Base-by-base conservation (phyloP, 1,140 invertebrate genomes). In the Anoplophora glabripennis region DNA sequence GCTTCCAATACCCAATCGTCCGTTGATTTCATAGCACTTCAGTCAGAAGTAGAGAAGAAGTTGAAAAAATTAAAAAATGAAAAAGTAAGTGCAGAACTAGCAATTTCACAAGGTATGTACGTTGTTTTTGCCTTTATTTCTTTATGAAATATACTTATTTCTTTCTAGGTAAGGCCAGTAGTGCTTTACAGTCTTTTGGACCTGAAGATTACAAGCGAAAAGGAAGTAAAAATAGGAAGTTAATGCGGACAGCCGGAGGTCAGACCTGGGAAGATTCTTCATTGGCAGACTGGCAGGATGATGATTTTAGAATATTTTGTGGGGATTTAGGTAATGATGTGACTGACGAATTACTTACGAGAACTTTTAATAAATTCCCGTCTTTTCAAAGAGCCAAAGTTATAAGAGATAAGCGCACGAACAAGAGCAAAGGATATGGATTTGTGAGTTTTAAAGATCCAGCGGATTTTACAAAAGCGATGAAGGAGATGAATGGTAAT, bases 321-420 rank as follows among this genome's bases (percentile, higher is more conserved):
- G 98, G 98, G 35, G 98, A 99, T 83, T 80, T 99, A 5, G 98
- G 98, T 3, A 99, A 99, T 77, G 97, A 99, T 78, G 96, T 99
- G 1, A 99, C 95, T 0, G 97, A 99, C 72, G 97, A 99, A 76
- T 84, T 96, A 45, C 78, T 99, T 8, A 85, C 80, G 0, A 80
- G 96, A 68, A 96, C 95, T 1, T 99, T 99, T 72, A 90, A 90
- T 67, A 95, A 96, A 75, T 99, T 93, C 80, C 85, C 89, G 0
- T 97, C 95, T 38, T 99, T 99, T 77, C 83, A 91, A 72, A 89
- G 88, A 75, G 96, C 97, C 0, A 96, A 96, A 76, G 96, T 99
- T 5, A 86, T 99, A 1, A 80, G 97, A 61, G 97, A 99, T 75
- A 97, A 96, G 72, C 78, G 96, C 44, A 96, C 94, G 0, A 98